Percentiles rank a stretch among this genome's conserved stretches.
phyloP scores from a whole-genome alignment of 2,113 vertebrate genomes.

The Rutilus rutilus region DNA sequence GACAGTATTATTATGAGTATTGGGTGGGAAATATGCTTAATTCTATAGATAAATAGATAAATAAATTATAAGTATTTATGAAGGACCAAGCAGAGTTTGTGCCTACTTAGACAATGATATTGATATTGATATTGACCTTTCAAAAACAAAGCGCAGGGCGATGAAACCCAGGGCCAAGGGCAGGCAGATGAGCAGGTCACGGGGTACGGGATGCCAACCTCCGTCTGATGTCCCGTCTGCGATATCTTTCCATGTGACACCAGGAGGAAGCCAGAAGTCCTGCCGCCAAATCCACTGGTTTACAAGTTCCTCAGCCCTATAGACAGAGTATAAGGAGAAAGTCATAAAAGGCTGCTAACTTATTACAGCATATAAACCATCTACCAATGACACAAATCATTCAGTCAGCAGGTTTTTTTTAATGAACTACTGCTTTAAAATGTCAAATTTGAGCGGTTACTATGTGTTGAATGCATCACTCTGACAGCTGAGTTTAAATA shows the following conservation, averaged over 20 bases:
- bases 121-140: slow-evolving; percentile 76
- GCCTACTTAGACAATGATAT: too few relatives aligned
- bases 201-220: slow-evolving; percentile 77
- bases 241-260: slow-evolving; percentile 82
- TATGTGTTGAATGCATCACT: background rate
- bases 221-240: slow-evolving; percentile 58
- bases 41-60: too few relatives aligned
- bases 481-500: background rate
- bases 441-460: background rate
- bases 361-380: background rate
- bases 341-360: background rate
- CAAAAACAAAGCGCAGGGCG: slow-evolving; percentile 77
- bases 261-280: slow-evolving; percentile 86
- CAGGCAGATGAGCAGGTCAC: slow-evolving; percentile 79
- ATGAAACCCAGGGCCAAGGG: slow-evolving; percentile 83
- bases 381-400: too few relatives aligned
- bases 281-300: slow-evolving; percentile 86
- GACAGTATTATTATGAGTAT: too few relatives aligned
- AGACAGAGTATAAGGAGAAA: background rate
- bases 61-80: too few relatives aligned
- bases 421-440: background rate
- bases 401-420: background rate
- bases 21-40: too few relatives aligned
- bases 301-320: slow-evolving; percentile 80
- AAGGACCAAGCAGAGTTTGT: too few relatives aligned